Conservation (phyloP, 2,113 vertebrate genomes). For the Lampris megalopsis region DNA sequence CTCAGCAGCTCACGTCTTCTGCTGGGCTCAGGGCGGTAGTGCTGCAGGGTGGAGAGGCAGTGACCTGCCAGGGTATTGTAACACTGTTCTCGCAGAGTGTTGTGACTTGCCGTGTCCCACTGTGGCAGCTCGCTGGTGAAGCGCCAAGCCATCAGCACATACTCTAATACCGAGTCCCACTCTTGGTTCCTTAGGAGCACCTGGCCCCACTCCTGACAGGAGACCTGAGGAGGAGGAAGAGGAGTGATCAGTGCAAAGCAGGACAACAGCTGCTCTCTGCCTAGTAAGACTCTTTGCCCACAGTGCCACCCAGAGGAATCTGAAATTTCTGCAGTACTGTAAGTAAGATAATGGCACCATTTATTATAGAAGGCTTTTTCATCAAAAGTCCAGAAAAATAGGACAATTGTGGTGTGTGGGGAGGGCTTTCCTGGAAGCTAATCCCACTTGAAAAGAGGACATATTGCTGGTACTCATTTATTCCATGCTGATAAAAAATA, state of each 20-base stretch:
- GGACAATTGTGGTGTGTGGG: no score
- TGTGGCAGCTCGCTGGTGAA: constrained; percentile 76
- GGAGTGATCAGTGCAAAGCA: not conserved
- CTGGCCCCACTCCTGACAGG: constrained; percentile 78
- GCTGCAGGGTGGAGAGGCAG: constrained; percentile 66
- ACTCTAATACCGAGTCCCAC: constrained; percentile 76
- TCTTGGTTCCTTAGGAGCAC: constrained; percentile 68
- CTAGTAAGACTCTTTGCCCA: no score
- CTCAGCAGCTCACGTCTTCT: constrained; percentile 70
- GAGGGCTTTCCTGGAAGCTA: no score
- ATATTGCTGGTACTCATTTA: no score
- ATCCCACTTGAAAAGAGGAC: no score
- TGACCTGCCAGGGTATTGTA: constrained; percentile 67
- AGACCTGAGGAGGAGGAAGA: constrained; percentile 58
- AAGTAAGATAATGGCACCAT: no score
- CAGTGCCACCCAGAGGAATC: not conserved
- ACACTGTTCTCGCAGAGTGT: constrained; percentile 72
- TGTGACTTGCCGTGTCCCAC: constrained; percentile 79
- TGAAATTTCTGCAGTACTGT: not conserved
- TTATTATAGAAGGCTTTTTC: no score
- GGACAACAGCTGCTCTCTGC: not conserved
- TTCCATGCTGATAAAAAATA: no score
- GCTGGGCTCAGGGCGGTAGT: constrained; percentile 45
- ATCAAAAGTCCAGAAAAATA: no score
- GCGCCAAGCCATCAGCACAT: constrained; percentile 72